A percentile compares a stretch with the other conserved stretches of the same genome.
Conservation (phyloP, 2,113 vertebrate species). For the Panurus biarmicus region DNA sequence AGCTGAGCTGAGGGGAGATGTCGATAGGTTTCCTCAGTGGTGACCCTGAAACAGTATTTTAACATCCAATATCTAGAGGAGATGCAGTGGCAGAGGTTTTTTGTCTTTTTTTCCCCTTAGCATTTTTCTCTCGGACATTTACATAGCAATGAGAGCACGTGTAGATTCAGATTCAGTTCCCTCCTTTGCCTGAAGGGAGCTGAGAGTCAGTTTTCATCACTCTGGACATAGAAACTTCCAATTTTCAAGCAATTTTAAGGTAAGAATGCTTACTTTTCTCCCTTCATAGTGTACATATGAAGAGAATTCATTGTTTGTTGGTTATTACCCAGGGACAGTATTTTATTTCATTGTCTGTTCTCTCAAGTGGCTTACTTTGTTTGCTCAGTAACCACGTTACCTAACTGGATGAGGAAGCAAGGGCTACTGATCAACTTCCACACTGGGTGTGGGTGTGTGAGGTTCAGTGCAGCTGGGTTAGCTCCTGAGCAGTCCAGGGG, state of each 20-base stretch:
- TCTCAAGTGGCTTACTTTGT: not conserved
- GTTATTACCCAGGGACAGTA: not conserved
- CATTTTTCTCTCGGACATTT: not conserved
- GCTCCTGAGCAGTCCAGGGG: not conserved
- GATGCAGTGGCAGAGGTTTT: not conserved
- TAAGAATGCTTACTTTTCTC: not conserved
- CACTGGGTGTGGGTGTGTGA: not conserved
- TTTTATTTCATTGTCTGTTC: not conserved
- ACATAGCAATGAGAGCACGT: not conserved
- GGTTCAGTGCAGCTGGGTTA: not conserved
- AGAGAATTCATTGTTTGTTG: not conserved
- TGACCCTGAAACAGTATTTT: not conserved
- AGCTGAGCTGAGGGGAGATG: not conserved
- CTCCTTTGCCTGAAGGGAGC: not conserved
- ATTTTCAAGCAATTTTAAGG: not conserved
- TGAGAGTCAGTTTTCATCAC: not conserved
- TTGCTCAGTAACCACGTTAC: not conserved
- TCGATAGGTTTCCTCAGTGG: not conserved
- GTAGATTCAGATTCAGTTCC: not conserved
- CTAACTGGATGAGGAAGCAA: not conserved
- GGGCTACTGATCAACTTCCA: not conserved
- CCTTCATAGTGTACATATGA: not conserved
- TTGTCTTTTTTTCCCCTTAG: not conserved
- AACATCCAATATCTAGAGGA: not conserved
- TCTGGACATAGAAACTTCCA: not conserved